Conservation (phyloP, 2,797 vertebrate genomes). For the Sebastes trivittatus region DNA sequence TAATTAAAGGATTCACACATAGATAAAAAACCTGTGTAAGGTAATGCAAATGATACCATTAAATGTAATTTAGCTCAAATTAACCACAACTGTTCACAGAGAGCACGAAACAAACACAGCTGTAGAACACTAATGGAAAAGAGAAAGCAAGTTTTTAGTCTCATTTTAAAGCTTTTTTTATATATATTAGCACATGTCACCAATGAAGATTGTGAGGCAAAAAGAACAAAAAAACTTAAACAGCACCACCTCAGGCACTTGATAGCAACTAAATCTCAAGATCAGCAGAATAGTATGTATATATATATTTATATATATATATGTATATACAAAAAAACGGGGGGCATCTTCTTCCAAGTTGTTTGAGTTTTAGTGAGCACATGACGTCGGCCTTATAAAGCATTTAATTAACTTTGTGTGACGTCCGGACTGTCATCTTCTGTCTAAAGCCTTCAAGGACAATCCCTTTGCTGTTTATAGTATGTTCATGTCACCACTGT, state of each 20-base stretch:
- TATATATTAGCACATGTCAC: conserved; percentile 97
- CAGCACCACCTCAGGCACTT: conserved; percentile 99
- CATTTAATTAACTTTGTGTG: conserved; percentile 84
- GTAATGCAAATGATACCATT: conserved; percentile 82
- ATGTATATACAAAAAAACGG: conserved; percentile 82
- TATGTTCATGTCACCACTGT: conserved; percentile 82
- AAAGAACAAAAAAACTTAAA: conserved; percentile 89
- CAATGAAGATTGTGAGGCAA: conserved; percentile 97
- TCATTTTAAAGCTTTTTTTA: conserved; percentile 97
- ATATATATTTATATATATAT: conserved; percentile 71
- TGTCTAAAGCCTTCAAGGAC: conserved; percentile 84
- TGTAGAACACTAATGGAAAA: conserved; percentile 93
- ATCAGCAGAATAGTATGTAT: conserved; percentile 97
- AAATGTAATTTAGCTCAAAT: conserved; percentile 91
- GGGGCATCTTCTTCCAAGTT: conserved; percentile 85
- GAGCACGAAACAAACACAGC: conserved; percentile 91
- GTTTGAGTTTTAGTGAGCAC: conserved; percentile 86
- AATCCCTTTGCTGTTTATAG: conserved; percentile 74
- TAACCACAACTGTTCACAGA: conserved; percentile 89
- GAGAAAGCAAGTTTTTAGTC: conserved; percentile 89
- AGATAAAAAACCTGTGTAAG: conserved; percentile 39
- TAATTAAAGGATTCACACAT: conserved; percentile 48
- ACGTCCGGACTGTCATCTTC: conserved; percentile 84
- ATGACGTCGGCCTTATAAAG: conserved; percentile 85
- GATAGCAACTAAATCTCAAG: conserved; percentile 99